Evolutionary conservation across 2,113 vertebrate genomes (phyloP).

Genomic region (Cyanocitta stelleri): DNA sequence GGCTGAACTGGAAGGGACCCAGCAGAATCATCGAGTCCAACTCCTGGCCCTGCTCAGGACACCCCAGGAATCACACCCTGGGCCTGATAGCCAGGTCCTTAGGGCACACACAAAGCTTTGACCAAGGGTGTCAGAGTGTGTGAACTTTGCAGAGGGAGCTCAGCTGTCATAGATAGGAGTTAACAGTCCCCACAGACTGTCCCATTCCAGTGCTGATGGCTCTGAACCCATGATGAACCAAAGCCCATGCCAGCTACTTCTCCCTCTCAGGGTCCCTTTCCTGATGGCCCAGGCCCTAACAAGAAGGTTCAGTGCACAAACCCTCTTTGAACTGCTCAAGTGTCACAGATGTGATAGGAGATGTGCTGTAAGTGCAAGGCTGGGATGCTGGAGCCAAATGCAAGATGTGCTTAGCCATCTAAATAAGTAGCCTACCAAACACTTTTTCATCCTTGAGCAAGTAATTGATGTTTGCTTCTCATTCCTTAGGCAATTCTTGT

Average conservation of each 20-base stretch:
- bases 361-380: not conserved
- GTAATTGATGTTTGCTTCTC: not conserved
- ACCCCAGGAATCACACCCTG: not conserved
- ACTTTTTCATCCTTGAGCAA: not conserved
- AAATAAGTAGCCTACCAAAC: not conserved
- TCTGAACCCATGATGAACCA: not conserved
- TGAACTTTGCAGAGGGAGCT: not conserved
- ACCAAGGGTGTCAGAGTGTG: not conserved
- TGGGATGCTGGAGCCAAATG: not conserved
- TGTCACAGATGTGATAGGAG: not conserved
- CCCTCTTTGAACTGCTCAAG: not conserved
- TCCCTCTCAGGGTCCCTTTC: not conserved
- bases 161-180: not conserved
- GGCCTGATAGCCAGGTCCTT: not conserved
- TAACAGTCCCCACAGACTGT: not conserved
- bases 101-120: not conserved
- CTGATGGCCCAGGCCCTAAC: not conserved
- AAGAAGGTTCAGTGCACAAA: not conserved
- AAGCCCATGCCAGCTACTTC: not conserved
- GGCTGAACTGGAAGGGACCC: not conserved
- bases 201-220: not conserved
- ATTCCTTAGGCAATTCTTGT: not conserved
- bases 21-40: not conserved
- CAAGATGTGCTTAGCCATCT: not conserved
- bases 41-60: not conserved